Base-by-base conservation (phyloP, 2,113 vertebrate genomes). In the Planiliza haematocheilus region DNA sequence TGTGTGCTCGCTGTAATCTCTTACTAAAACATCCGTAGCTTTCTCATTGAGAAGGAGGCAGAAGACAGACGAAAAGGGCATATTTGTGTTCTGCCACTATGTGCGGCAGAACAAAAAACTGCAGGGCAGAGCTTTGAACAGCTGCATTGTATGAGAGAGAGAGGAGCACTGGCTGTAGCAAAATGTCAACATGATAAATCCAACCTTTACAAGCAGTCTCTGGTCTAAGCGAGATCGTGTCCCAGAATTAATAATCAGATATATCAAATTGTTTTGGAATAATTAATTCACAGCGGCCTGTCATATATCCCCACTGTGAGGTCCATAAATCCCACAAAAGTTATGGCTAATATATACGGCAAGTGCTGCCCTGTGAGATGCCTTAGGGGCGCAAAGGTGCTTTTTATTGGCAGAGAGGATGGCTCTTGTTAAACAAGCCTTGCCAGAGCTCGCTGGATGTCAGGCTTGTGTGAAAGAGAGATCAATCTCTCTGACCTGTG, bases 161-260 rank as follows among this genome's bases (percentile, higher is more conserved):
- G 67, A 83, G 77, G 77, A 79, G 71, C 51, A 82, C 37, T 67
- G 83, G 75, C 86, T 89, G 68, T 77, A 87, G 81, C 89, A 86
- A 93, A 93, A 94, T 94, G 93, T 92, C 93, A 94, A 88, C 92
- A 91, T 93, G 93, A 94, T 94, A 93, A 94, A 94, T 93, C 90
- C 91, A 92, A 92, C 91, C 91, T 94, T 94, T 93, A 91, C 92
- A 91, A 92, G 89, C 88, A 78, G 86, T 82, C 85, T 90, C 73
- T 82, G 85, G 82, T 86, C 81, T 79, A 79, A 85, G 81, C 74
- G 49, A 74, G 86, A 83, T 81, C 16, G 69, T 91, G 88, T 87
- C 86, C 87, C 82, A 81, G 87, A 92, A 93, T 94, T 93, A 93
- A 92, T 92, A 90, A 93, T 94, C 86, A 88, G 78, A 91, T 89